Conservation (phyloP, 2,888 invertebrate species). For the Chironomus riparius region DNA sequence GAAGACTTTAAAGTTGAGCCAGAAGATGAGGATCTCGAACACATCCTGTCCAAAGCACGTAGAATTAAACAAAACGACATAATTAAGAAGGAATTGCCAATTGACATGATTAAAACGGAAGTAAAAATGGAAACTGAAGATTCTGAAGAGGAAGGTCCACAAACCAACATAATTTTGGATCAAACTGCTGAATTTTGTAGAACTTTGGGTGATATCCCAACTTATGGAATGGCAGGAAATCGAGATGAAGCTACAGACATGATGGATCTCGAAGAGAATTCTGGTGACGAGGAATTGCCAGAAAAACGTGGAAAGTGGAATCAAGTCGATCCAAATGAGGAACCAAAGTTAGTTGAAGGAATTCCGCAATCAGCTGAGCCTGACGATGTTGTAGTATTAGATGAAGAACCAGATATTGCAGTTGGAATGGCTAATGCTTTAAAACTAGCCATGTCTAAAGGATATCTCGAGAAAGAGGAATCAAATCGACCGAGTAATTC, state of each 20-base stretch:
- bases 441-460: slow-evolving; percentile 85
- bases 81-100: slow-evolving; percentile 35
- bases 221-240: slow-evolving; percentile 85
- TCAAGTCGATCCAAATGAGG: slow-evolving; percentile 59
- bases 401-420: slow-evolving; percentile 86
- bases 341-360: slow-evolving; percentile 44
- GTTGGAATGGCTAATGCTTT: slow-evolving; percentile 89
- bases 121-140: slow-evolving; percentile 53
- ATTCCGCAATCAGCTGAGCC: slow-evolving; percentile 38
- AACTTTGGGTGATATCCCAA: slow-evolving; percentile 90
- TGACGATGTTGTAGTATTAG: slow-evolving; percentile 49
- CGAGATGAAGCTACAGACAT: slow-evolving; percentile 69
- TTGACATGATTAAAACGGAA: slow-evolving; percentile 44
- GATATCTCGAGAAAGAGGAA: slow-evolving; percentile 78
- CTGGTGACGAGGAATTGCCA: slow-evolving; percentile 43
- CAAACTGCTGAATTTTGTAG: slow-evolving; percentile 95
- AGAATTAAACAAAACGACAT: slow-evolving; percentile 52
- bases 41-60: slow-evolving; percentile 63
- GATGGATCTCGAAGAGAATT: slow-evolving; percentile 42
- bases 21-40: slow-evolving; percentile 62
- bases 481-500: slow-evolving; percentile 62
- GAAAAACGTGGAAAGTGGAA: slow-evolving; percentile 68
- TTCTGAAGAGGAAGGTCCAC: slow-evolving; percentile 39
- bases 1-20: slow-evolving; percentile 52
- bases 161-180: slow-evolving; percentile 69